These are phyloP conservation scores for Bothrops jararaca DNA, from an alignment of 2,113 vertebrate genomes.

Conservation along the genomic window DNA sequence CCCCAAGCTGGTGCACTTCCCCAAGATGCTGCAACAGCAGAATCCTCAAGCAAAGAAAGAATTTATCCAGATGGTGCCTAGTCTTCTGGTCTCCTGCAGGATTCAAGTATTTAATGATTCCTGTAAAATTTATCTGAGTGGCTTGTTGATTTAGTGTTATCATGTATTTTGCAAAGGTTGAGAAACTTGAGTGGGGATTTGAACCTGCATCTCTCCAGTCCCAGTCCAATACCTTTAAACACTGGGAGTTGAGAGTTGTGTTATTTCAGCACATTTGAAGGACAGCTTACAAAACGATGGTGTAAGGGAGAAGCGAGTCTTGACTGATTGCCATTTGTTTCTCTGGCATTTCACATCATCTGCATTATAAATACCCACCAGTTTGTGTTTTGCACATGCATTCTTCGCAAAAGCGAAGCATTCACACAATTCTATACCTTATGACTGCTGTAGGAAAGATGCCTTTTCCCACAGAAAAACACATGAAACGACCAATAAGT, in stretches of 20 bases:
- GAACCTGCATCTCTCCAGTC: background rate
- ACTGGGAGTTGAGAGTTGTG: background rate
- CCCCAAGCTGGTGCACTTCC: background rate
- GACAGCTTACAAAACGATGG: background rate
- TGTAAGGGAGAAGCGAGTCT: background rate
- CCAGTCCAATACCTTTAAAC: background rate
- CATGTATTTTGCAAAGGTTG: background rate
- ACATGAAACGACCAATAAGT: background rate
- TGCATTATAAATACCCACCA: background rate
- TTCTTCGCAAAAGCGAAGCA: background rate
- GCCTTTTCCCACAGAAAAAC: background rate
- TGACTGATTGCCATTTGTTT: background rate
- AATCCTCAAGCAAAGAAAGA: background rate
- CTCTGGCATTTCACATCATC: background rate
- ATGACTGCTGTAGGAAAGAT: background rate
- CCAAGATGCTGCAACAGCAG: background rate
- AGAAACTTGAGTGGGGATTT: background rate
- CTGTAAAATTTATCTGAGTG: background rate
- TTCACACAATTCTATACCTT: background rate
- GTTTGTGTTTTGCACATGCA: background rate
- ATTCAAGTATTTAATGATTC: background rate
- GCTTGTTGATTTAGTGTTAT: background rate
- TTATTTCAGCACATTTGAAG: background rate
- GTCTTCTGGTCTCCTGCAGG: background rate
- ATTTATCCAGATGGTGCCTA: background rate